Evolutionary conservation across 2,113 vertebrate genomes (phyloP).

Genomic region (Loxodonta africana): DNA sequence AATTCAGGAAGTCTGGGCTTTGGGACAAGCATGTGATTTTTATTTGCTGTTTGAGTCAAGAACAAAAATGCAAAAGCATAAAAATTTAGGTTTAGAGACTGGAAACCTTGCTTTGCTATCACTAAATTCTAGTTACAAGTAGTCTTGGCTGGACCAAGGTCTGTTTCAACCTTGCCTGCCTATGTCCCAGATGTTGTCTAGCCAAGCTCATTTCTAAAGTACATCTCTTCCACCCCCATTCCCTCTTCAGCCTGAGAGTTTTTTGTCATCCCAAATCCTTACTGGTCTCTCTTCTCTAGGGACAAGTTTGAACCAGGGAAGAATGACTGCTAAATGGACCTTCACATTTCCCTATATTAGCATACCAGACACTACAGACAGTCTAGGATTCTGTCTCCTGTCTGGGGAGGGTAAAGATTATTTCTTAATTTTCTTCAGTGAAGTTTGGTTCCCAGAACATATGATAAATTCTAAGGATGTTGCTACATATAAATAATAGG

Average conservation of each 20-base stretch:
- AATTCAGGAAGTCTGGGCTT: neutral
- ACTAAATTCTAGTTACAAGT: neutral
- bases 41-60: neutral
- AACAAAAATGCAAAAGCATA: neutral
- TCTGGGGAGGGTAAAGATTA: neutral
- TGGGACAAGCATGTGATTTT: neutral
- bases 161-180: neutral
- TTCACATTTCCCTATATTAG: neutral
- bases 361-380: neutral
- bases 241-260: neutral
- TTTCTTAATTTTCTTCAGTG: conserved; percentile 17
- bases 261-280: neutral
- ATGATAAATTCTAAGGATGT: conserved; percentile 13
- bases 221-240: neutral
- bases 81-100: neutral
- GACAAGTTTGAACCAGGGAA: neutral
- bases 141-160: neutral
- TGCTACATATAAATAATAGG: conserved; percentile 51
- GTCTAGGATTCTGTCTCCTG: neutral
- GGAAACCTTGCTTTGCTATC: neutral
- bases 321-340: neutral
- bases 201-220: neutral
- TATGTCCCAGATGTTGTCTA: neutral
- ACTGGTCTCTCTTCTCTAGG: neutral
- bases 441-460: conserved; percentile 15